Percentiles rank a stretch among this genome's conserved stretches.
phyloP scores from a whole-genome alignment of 2,888 invertebrate species.

The Psococerastis gibbosa region DNA sequence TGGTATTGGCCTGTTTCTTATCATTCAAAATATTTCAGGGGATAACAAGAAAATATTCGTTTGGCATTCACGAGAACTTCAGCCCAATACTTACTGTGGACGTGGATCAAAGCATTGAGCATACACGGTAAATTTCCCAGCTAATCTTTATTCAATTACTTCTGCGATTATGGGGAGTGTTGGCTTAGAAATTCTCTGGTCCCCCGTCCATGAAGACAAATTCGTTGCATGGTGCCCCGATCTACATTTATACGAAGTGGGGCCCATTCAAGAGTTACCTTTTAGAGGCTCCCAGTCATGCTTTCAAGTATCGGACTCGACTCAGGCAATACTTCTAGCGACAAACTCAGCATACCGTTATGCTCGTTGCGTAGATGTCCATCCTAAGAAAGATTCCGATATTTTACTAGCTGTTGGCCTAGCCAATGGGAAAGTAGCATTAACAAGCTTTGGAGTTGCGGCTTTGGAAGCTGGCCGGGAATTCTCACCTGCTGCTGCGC shows the following conservation, averaged over 20 bases:
- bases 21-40: no score
- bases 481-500: slow-evolving; percentile 32
- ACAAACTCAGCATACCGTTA: slow-evolving; percentile 56
- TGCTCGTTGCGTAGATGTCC: slow-evolving; percentile 74
- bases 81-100: no score
- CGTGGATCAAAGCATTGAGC: no score
- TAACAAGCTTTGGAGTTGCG: slow-evolving; percentile 56
- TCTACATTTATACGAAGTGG: slow-evolving; percentile 67
- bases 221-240: slow-evolving; percentile 85
- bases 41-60: no score
- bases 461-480: slow-evolving; percentile 39
- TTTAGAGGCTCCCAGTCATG: slow-evolving; percentile 17
- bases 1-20: no score
- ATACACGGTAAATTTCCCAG: no score
- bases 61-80: no score
- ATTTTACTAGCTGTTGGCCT: slow-evolving; percentile 73
- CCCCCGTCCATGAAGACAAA: slow-evolving; percentile 55
- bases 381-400: slow-evolving; percentile 51
- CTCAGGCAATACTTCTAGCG: slow-evolving; percentile 48
- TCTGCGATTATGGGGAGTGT: slow-evolving; percentile 41
- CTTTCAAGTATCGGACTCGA: slow-evolving; percentile 45
- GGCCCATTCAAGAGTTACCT: slow-evolving; percentile 36
- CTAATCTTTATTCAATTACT: no score
- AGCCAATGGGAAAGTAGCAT: slow-evolving; percentile 68
- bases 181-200: slow-evolving; percentile 71